Evolutionary conservation across 2,113 vertebrate species (phyloP), one percentile per base, ranked within the genome.

Genomic region (Laticauda colubrina): DNA sequence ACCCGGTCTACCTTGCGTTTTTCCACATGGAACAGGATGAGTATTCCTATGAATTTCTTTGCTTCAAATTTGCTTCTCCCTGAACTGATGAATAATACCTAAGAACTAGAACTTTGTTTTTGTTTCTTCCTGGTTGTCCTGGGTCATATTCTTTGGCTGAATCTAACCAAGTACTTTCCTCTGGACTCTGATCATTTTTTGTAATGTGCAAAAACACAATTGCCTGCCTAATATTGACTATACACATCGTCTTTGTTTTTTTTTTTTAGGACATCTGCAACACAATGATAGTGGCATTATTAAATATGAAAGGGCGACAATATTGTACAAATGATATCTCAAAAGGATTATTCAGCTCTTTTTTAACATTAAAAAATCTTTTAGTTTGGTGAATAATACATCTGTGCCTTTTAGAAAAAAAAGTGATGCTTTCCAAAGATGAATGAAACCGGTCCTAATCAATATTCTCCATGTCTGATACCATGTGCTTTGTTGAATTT

Each of bases 381-480:
- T 91, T 92, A 96, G 81, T 85, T 93, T 5, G 24, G 3, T 94
- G 75, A 85, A 89, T 94, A 94, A 26, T 86, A 53, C 54, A 95
- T 95, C 91, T 90, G 93, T 95, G 94, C 64, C 92, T 90, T 93
- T 94, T 96, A 95, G 95, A 92, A 94, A 92, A 94, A 94, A 91
- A 89, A 93, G 93, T 90, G 91, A 91, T 0, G 93, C 91, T 95
- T 91, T 96, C 94, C 91, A 90, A 91, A 39, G 91, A 92, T 89
- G 93, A 91, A 92, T 61, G 48, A 92, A 94, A 29, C 26, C 88
- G 48, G 92, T 54, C n/a, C 56, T 85, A 87, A 85, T 91, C 90
- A 94, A 95, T 93, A 93, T 93, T 93, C 86, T 90, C 26, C 54
- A 51, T 51, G 43, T 48, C 39, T 86, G 91, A 39, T 57, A 92